Evolutionary conservation across 2,888 invertebrate species (phyloP), one percentile per base, ranked within the genome.

Genomic region (Drosophila villosipedis): DNA sequence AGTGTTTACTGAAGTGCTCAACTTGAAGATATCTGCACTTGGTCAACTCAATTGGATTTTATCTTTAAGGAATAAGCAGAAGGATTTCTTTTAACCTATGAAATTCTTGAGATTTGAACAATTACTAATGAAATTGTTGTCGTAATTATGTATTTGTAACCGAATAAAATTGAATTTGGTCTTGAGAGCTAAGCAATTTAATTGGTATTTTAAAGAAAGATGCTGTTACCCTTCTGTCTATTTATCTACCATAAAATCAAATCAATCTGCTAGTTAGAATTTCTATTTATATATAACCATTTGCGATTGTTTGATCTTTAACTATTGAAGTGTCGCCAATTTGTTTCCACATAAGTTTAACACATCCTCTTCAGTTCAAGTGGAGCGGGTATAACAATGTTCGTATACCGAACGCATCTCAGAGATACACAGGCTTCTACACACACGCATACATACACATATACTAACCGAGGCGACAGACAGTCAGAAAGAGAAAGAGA

Each of bases 331-430:
- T 47, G 47, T 16, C 2, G 9, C 25, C 25, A 47, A 47, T 25
- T 47, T 47, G 16, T 16, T 47, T 4, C n/a, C 0, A 19, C 31
- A 31, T n/a, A 35, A 61, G 66, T 16, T 28, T 5, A 14, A n/a
- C 47, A 30, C 39, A 62, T 30, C 50, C 60, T 9, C 37, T 37
- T 30, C 19, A 4, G 10, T 5, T 10, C 2, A 33, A 19, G 1
- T 37, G 28, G 30, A 60, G 41, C 65, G 62, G 78, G 66, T 67
- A 55, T 47, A 57, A 71, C 68, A 80, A 70, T 76, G 55, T 53
- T 60, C 52, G 43, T 58, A 72, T 58, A 58, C 66, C 49, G 33
- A 22, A 43, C 7, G 28, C 39, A 19, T 22, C 37, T 57, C 28
- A 65, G 39, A 33, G 39, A 69, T 33, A 67, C 31, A 54, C 35